Percentiles rank a stretch among this genome's conserved stretches.
phyloP scores from a whole-genome alignment of 2,888 invertebrate genomes.

The Cheilosia pagana region DNA sequence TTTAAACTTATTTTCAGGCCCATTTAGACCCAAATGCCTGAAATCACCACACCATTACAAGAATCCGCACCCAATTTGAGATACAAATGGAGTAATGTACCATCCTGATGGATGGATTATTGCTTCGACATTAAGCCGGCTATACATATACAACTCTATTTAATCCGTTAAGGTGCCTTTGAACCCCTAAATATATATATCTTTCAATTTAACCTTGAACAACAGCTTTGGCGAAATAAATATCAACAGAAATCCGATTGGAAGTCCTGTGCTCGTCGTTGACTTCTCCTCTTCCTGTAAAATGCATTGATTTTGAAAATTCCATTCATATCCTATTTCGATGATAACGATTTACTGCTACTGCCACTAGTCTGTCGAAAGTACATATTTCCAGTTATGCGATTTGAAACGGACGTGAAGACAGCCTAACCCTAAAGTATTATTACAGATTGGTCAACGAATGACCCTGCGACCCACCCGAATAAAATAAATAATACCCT shows the following conservation, averaged over 20 bases:
- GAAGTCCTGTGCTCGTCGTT: slow-evolving; percentile 10
- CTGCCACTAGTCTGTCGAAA: slow-evolving; percentile 13
- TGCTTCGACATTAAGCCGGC: background rate
- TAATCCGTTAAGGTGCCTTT: slow-evolving; percentile 21
- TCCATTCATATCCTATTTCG: slow-evolving; percentile 19
- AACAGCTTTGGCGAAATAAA: slow-evolving; percentile 8
- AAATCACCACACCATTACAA: no score
- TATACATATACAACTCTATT: slow-evolving; percentile 1
- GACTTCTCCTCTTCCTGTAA: slow-evolving; percentile 17
- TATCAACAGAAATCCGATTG: slow-evolving; percentile 25
- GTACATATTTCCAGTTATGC: slow-evolving; percentile 17
- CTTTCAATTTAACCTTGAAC: slow-evolving; percentile 18
- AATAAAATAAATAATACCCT: slow-evolving; percentile 45
- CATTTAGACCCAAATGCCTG: no score
- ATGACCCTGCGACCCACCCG: slow-evolving; percentile 38
- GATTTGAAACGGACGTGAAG: slow-evolving; percentile 13
- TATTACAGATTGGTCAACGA: slow-evolving; percentile 11
- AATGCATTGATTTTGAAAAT: slow-evolving; percentile 33
- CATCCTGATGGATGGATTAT: background rate
- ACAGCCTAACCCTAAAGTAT: slow-evolving; percentile 1
- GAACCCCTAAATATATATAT: background rate
- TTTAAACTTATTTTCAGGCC: no score
- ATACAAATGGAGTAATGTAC: background rate
- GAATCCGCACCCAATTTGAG: background rate
- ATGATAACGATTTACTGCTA: slow-evolving; percentile 1